Percentiles rank a stretch among this genome's conserved stretches.
phyloP scores from a whole-genome alignment of 2,888 invertebrate genomes.

The Macrophya alboannulata region DNA sequence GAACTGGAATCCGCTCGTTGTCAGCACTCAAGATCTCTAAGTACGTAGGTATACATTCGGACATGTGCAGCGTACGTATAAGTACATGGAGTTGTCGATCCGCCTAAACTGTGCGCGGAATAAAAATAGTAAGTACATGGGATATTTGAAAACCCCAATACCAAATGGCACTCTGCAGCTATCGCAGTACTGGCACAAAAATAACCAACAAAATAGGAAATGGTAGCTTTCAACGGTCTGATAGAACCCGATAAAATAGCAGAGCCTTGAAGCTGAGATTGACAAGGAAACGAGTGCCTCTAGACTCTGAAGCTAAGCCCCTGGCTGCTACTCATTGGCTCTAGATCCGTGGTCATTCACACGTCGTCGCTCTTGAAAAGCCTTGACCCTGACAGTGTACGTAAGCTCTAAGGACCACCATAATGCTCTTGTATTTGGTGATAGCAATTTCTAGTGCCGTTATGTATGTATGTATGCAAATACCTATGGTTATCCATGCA shows the following conservation, averaged over 20 bases:
- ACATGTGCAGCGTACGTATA: not conserved
- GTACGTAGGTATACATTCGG: not conserved
- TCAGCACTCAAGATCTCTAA: constrained; percentile 9
- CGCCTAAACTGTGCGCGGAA: not conserved
- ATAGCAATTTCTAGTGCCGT: not conserved
- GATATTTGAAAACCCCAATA: constrained; percentile 2
- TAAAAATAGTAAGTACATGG: not conserved
- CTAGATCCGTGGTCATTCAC: constrained; percentile 42
- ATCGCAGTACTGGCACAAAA: constrained; percentile 1
- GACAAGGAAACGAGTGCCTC: constrained; percentile 37
- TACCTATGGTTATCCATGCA: not conserved
- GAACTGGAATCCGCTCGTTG: not conserved
- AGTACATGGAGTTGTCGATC: not conserved
- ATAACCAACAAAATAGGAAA: constrained; percentile 17
- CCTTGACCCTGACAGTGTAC: not conserved
- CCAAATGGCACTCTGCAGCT: constrained; percentile 15
- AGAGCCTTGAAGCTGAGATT: constrained; percentile 32
- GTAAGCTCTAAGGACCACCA: constrained; percentile 24
- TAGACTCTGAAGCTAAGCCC: constrained; percentile 27
- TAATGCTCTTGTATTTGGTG: not conserved
- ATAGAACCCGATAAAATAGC: constrained; percentile 30
- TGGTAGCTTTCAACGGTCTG: constrained; percentile 36
- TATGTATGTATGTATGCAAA: not conserved
- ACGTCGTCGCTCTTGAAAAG: constrained; percentile 32
- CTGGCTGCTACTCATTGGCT: constrained; percentile 14